Conservation (phyloP, 1,140 invertebrate species). For the Druon quercuslanigerum region DNA sequence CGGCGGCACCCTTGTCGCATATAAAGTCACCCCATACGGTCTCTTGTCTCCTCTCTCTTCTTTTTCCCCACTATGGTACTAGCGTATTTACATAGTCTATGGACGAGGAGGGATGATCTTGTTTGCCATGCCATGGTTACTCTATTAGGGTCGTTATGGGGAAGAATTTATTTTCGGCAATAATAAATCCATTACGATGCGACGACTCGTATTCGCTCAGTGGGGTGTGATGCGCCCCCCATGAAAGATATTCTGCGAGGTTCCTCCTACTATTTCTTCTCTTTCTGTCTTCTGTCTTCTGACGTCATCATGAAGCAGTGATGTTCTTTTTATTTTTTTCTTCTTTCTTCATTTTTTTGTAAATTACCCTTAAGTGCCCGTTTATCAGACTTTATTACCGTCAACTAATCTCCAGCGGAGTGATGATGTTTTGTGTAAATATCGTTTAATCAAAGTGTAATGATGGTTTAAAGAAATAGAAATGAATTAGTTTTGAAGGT, state of each 20-base stretch:
- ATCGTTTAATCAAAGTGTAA: no score
- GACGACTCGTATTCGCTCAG: slow-evolving; percentile 51
- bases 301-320: background rate
- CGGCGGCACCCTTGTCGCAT: slow-evolving; percentile 59
- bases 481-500: no score
- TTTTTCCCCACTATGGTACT: slow-evolving; percentile 55
- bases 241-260: slow-evolving; percentile 45
- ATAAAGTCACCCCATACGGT: slow-evolving; percentile 67
- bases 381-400: slow-evolving; percentile 1
- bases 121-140: slow-evolving; percentile 72
- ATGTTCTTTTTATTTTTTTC: slow-evolving; percentile 31
- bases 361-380: background rate
- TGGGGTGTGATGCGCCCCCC: slow-evolving; percentile 51
- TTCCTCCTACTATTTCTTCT: slow-evolving; percentile 30
- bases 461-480: no score
- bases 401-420: background rate
- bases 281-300: background rate
- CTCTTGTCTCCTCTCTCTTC: slow-evolving; percentile 48
- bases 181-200: slow-evolving; percentile 74
- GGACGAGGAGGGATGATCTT: slow-evolving; percentile 74
- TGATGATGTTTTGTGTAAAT: no score
- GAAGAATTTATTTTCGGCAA: slow-evolving; percentile 74
- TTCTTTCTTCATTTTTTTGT: background rate
- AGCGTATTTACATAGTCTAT: slow-evolving; percentile 73
- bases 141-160: slow-evolving; percentile 73